Base-by-base conservation (phyloP, 2,797 vertebrate genomes). In the Leptodactylus fallax region DNA sequence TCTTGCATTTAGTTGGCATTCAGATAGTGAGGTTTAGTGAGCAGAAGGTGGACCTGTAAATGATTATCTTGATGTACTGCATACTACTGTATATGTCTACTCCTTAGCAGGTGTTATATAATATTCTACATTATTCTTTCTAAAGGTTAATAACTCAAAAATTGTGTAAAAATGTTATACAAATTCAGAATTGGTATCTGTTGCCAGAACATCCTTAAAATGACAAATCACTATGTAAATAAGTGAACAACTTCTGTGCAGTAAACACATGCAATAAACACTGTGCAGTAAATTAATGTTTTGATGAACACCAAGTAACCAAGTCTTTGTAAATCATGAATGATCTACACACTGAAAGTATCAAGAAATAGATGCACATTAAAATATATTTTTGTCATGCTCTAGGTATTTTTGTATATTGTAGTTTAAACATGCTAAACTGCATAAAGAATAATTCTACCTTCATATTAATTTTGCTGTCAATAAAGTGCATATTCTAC, bases 201-300 rank as follows among this genome's bases (percentile, higher is more conserved):
- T 85, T 80, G 87, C 87, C 87, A 85, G 82, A 88, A 88, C 49
- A 80, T 19, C 87, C 74, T 56, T 47, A 72, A 14, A 55, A 65
- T 76, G 67, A 76, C 55, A 88, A 85, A 88, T 47, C 23, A 17
- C 10, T 79, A 79, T 69, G 67, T 47, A 25, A 71, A 71, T 60
- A 81, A 14, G 21, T 13, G 16, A 76, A 77, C 19, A 67, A 63
- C 58, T 81, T 23, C 13, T 13, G 79, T 83, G 80, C 27, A 67
- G 25, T 58, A 55, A 87, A 55, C 27, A 19, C 65, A 79, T 67
- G 36, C 81, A 83, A 83, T 78, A 77, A 23, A 65, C 71, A 77
- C 7, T 63, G 60, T 85, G 58, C 45, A 63, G 79, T 49, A 47
- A 81, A 45, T 17, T 61, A 61, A 81, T 61, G 13, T 23, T 49